Evolutionary conservation across 2,797 vertebrate genomes (phyloP).

Genomic region (Siniperca obscura): DNA sequence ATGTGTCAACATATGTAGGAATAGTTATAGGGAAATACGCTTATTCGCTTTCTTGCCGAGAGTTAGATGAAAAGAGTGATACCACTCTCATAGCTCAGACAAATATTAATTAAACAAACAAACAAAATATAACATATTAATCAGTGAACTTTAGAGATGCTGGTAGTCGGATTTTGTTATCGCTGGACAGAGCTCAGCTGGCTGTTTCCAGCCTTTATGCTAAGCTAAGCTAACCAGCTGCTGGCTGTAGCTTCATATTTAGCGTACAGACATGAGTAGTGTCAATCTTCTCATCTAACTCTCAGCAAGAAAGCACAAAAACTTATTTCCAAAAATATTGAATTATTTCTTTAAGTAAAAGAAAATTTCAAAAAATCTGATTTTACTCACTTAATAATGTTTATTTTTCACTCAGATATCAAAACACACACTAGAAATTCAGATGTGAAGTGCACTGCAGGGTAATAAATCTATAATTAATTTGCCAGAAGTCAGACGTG

Average conservation of each 20-base stretch:
- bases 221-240: too few species aligned
- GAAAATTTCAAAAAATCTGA: background rate
- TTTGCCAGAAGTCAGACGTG: conserved; percentile 34
- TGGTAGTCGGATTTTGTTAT: too few species aligned
- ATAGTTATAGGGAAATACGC: background rate
- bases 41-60: background rate
- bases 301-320: background rate
- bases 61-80: background rate
- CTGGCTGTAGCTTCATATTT: background rate
- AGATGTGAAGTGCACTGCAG: background rate
- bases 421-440: conserved; percentile 1
- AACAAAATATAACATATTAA: too few species aligned
- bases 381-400: background rate
- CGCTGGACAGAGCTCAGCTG: too few species aligned
- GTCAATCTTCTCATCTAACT: too few species aligned
- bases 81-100: background rate
- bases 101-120: background rate
- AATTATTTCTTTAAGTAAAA: background rate
- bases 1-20: background rate
- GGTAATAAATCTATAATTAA: conserved; percentile 44
- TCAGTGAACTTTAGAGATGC: too few species aligned
- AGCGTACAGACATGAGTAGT: background rate
- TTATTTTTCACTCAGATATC: background rate
- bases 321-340: background rate
- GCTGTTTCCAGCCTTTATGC: too few species aligned